phyloP scores from a whole-genome alignment of 92 coral and sea anemone species.

The Hydrozoanthus gracilis region DNA sequence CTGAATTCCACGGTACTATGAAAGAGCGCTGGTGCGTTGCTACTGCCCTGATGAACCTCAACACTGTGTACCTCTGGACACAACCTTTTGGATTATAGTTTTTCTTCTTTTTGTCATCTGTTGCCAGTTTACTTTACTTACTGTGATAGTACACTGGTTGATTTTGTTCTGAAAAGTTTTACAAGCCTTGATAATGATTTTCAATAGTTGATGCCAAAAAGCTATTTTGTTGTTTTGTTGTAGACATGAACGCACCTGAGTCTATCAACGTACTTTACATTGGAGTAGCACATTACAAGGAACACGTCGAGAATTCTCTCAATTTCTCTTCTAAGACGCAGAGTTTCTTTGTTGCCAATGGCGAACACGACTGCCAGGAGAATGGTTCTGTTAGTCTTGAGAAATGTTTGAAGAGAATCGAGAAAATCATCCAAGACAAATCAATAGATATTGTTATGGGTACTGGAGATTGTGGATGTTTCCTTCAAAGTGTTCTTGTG shows the following conservation, averaged over 20 bases:
- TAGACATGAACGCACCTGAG: background rate
- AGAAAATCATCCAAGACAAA: conserved; percentile 4
- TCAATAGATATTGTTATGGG: background rate
- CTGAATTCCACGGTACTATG: too few species aligned
- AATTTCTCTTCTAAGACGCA: background rate
- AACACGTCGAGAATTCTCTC: background rate
- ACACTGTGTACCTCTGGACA: too few species aligned
- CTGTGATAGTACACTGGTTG: too few species aligned
- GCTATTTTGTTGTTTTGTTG: background rate
- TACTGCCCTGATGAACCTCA: too few species aligned
- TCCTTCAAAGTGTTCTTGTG: background rate
- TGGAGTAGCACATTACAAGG: background rate
- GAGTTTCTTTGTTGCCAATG: background rate
- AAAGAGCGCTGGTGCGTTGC: too few species aligned
- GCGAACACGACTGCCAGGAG: background rate
- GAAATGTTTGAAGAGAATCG: background rate
- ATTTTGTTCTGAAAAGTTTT: too few species aligned
- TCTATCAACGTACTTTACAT: background rate
- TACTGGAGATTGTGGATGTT: background rate
- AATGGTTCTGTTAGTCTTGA: background rate
- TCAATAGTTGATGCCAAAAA: background rate
- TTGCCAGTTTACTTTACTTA: too few species aligned
- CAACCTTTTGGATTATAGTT: too few species aligned
- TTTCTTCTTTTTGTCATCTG: too few species aligned
- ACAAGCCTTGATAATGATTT: too few species aligned